phyloP scores from a whole-genome alignment of 2,888 invertebrate genomes.

The Ophion slaviceki region DNA sequence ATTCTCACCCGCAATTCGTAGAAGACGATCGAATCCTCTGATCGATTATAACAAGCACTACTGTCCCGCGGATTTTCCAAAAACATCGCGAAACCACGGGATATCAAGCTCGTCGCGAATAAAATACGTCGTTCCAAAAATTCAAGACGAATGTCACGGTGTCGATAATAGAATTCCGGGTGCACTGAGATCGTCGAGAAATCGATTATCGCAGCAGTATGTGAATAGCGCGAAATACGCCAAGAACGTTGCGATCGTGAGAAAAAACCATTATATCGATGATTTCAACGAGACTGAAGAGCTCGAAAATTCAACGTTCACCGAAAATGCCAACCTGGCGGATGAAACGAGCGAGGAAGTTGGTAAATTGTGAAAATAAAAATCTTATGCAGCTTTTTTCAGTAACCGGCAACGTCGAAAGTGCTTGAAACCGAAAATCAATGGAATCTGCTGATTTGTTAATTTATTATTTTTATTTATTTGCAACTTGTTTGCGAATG shows the following conservation, averaged over 20 bases:
- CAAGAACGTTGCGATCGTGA: constrained; percentile 61
- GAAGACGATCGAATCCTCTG: constrained; percentile 65
- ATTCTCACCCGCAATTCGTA: constrained; percentile 16
- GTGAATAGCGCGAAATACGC: constrained; percentile 17
- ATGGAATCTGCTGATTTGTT: neutral
- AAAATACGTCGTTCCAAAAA: constrained; percentile 60
- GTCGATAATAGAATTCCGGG: constrained; percentile 39
- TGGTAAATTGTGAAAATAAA: constrained; percentile 53
- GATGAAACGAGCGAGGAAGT: constrained; percentile 61
- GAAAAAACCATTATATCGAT: constrained; percentile 68
- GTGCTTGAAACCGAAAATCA: neutral
- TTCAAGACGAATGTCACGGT: constrained; percentile 26
- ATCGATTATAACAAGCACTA: constrained; percentile 69
- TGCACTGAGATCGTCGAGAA: constrained; percentile 51
- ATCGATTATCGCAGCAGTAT: constrained; percentile 33
- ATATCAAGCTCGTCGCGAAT: constrained; percentile 58
- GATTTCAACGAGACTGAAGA: constrained; percentile 67
- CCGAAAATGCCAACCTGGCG: constrained; percentile 52
- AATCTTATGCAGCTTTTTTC: neutral
- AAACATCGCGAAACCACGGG: constrained; percentile 63
- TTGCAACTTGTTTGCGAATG: neutral
- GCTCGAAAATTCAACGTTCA: constrained; percentile 56
- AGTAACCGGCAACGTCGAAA: neutral
- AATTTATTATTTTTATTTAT: neutral
- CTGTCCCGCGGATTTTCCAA: constrained; percentile 66